phyloP scores from a whole-genome alignment of 2,888 invertebrate species.

The Acronicta psi region DNA sequence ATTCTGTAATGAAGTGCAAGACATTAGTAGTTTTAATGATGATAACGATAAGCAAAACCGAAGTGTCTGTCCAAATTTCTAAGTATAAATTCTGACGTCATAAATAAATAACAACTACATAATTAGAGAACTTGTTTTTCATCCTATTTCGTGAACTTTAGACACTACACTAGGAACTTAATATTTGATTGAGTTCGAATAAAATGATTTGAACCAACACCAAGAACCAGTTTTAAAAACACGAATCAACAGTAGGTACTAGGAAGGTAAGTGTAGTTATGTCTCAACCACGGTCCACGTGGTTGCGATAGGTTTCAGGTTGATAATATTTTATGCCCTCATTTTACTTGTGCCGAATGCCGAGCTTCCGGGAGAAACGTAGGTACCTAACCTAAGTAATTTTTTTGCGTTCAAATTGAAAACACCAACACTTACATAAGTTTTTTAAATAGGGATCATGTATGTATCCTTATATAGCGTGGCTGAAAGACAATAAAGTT shows the following conservation, averaged over 20 bases:
- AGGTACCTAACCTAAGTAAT: too few species aligned
- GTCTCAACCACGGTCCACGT: slow-evolving; percentile 25
- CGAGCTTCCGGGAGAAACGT: slow-evolving; percentile 47
- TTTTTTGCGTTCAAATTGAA: slow-evolving; percentile 20
- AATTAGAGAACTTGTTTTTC: slow-evolving; percentile 35
- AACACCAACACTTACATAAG: slow-evolving; percentile 20
- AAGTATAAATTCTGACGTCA: slow-evolving; percentile 35
- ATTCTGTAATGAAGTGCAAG: slow-evolving; percentile 10
- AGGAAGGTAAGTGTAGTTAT: not conserved
- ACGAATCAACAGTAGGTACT: not conserved
- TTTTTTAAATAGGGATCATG: slow-evolving; percentile 41
- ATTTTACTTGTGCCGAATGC: slow-evolving; percentile 21
- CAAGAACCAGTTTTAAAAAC: slow-evolving; percentile 20
- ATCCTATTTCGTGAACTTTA: slow-evolving; percentile 12
- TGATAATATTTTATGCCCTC: slow-evolving; percentile 30
- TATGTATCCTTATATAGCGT: not conserved
- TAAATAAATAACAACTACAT: slow-evolving; percentile 34
- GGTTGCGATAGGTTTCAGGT: slow-evolving; percentile 15
- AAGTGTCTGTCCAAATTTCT: slow-evolving; percentile 29
- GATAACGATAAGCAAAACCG: slow-evolving; percentile 50
- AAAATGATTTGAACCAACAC: slow-evolving; percentile 1
- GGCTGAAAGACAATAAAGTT: not conserved
- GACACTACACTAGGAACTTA: too few species aligned
- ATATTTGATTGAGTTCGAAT: slow-evolving; percentile 8
- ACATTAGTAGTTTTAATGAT: slow-evolving; percentile 49